Base-by-base conservation (phyloP, 2,888 invertebrate genomes). In the Tachina grossa region DNA sequence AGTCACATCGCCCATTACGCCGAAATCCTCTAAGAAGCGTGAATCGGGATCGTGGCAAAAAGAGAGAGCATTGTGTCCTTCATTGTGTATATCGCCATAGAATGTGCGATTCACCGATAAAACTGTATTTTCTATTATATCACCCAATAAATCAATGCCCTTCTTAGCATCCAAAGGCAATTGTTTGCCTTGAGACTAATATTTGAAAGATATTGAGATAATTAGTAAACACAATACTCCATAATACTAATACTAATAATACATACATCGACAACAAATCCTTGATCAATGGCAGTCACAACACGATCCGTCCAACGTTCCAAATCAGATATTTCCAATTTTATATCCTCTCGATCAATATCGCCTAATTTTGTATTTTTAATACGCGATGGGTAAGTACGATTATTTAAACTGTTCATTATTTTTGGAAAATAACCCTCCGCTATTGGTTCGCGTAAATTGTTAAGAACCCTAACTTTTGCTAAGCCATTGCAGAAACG, bases 351-450 rank as follows among this genome's bases (percentile, higher is more conserved):
- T 31, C 97, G 94, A 88, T 95, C 94, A 57, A 97, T 89, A 91
- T 97, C 95, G 86, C 94, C 93, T 84, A 96, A 93, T 1, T 88
- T 84, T 89, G 95, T 94, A 86, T 94, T 94, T 19, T 94, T 93
- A 19, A 95, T 94, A 47, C 97, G 94, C 1, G 96, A 94, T 0
- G 97, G 96, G 94, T 96, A 97, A 0, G 95, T 94, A 39, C 96
- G 94, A 75, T 96, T 95, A 55, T 94, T 94, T 0, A 94, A 81
- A 71, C 92, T 92, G 85, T 96, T 96, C 91, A 97, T 95, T 53
- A 97, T 93, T 93, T 97, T 97, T 0, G 97, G 96, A 93, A 96
- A 97, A 90, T 97, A 97, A 0, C 95, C 97, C 90, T 97, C 97
- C 0, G 94, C 93, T 71, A 97, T 95, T 0, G 95, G 94, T 8